Evolutionary conservation across 2,888 invertebrate species (phyloP).

Genomic region (Axea sp.): DNA sequence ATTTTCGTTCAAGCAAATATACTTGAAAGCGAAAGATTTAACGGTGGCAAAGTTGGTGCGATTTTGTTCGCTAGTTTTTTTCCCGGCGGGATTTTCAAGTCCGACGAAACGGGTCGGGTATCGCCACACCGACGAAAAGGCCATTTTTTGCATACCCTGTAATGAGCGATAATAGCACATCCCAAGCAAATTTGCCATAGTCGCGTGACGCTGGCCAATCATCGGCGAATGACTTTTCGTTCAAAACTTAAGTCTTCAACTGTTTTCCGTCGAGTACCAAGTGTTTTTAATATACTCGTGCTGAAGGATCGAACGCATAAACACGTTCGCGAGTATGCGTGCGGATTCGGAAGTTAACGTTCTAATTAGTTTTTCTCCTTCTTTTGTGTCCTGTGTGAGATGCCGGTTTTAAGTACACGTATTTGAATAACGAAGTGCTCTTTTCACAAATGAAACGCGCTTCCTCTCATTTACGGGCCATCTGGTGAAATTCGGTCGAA

Average conservation of each 20-base stretch:
- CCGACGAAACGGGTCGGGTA: conserved; percentile 9
- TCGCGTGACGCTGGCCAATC: conserved; percentile 75
- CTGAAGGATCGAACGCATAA: conserved; percentile 52
- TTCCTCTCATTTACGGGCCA: conserved; percentile 4
- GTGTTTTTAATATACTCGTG: conserved; percentile 56
- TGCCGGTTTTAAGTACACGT: conserved; percentile 31
- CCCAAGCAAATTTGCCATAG: conserved; percentile 60
- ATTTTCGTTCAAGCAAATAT: neutral
- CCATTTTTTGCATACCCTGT: conserved; percentile 63
- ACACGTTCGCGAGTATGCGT: conserved; percentile 52
- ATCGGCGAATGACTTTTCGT: conserved; percentile 68
- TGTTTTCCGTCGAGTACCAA: conserved; percentile 41
- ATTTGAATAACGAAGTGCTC: conserved; percentile 30
- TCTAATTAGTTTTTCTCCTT: conserved; percentile 64
- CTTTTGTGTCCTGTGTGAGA: conserved; percentile 52
- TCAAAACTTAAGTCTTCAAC: conserved; percentile 57
- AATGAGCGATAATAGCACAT: conserved; percentile 66
- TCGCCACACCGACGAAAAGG: conserved; percentile 48
- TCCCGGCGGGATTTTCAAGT: conserved; percentile 18
- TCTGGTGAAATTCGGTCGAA: conserved; percentile 17
- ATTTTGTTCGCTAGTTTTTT: conserved; percentile 12
- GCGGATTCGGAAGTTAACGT: conserved; percentile 68
- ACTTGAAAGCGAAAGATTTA: neutral
- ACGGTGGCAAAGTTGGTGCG: conserved; percentile 1
- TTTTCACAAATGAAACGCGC: no score